Evolutionary conservation across 2,113 vertebrate species (phyloP), one percentile per base, ranked within the genome.

Genomic region (Amphilophus citrinellus): DNA sequence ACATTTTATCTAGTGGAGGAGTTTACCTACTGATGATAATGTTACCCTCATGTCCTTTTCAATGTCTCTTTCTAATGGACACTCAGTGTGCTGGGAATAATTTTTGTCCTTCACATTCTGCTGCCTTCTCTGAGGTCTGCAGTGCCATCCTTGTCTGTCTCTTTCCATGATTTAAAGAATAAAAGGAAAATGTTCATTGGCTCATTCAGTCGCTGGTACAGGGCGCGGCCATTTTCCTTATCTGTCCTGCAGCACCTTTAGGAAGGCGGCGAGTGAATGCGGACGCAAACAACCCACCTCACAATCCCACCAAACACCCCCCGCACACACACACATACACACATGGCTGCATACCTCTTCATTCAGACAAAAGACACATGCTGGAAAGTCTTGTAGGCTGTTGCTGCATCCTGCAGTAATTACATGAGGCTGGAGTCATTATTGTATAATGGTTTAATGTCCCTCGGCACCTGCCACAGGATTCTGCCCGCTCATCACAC

Each of bases 161-260:
- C 9, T 62, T 84, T 59, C 47, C 27, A 14, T 35, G 24, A 59
- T 32, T 77, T 66, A 3, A 73, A 35, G 18, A 56, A 56, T 56
- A 44, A 79, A 39, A 79, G 58, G 7, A 63, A 56, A n/a, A 42
- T 42, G 61, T 82, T 80, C 76, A 58, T 24, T 42, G 79, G 47
- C 47, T 73, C 47, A 56, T 82, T 86, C 65, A 80, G 76, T 65
- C 58, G 11, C 37, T 14, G 39, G 61, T 65, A 30, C 65, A 13
- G 62, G 59, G 59, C 27, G 58, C 15, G 13, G 37, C 61, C 30
- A 27, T 89, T 89, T 87, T 37, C 59, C 87, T 90, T 91, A 87
- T 91, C 87, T 83, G 79, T 84, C 83, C 84, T 18, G 14, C 24
- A 59, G 65, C 91, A 92, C 87, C 79, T 94, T 84, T 66, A 79